Evolutionary conservation across 1,140 invertebrate genomes (phyloP).

Genomic region (Tachypleus tridentatus): DNA sequence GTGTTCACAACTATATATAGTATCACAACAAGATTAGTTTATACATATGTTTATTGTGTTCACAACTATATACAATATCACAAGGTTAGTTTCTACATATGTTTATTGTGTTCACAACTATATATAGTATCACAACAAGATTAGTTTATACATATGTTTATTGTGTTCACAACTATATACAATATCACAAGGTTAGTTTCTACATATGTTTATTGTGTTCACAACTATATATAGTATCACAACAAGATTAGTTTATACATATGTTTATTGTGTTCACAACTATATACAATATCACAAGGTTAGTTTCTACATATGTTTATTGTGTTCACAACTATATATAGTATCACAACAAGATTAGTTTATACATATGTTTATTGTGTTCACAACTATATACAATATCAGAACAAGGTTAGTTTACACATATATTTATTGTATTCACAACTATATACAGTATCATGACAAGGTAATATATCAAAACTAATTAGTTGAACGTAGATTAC

Average conservation of each 20-base stretch:
- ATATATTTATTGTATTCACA: too few relatives aligned
- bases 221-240: slow-evolving; percentile 18
- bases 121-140: not conserved
- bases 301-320: too few relatives aligned
- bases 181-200: not conserved
- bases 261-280: slow-evolving; percentile 24
- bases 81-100: not conserved
- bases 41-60: slow-evolving; percentile 14
- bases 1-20: slow-evolving; percentile 23
- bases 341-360: too few relatives aligned
- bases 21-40: not conserved
- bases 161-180: slow-evolving; percentile 26
- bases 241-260: not conserved
- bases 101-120: slow-evolving; percentile 23
- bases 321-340: too few relatives aligned
- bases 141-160: not conserved
- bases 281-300: too few relatives aligned
- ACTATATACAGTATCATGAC: slow-evolving; percentile 3
- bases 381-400: too few relatives aligned
- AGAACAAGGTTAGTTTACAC: too few relatives aligned
- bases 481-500: too few relatives aligned
- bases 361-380: too few relatives aligned
- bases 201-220: slow-evolving; percentile 15
- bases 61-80: slow-evolving; percentile 21
- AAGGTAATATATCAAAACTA: too few relatives aligned